phyloP scores from a whole-genome alignment of 2,888 invertebrate species.

The Cephus spinipes region DNA sequence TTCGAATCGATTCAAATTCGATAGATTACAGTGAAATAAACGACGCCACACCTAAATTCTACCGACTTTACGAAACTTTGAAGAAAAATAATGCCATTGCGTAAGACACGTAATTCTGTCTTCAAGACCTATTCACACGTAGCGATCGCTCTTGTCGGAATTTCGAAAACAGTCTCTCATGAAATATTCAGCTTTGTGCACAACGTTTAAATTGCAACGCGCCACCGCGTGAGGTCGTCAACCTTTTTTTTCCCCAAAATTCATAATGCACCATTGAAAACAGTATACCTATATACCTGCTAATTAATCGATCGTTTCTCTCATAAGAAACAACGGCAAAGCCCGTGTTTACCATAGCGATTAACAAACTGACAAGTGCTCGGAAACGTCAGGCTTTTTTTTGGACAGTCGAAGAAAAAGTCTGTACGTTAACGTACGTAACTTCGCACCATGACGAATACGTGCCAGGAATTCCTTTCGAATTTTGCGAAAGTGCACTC shows the following conservation, averaged over 20 bases:
- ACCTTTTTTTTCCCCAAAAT: neutral
- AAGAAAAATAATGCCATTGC: neutral
- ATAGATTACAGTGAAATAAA: neutral
- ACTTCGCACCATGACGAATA: neutral
- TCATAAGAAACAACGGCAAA: neutral
- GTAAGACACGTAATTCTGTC: too few species aligned
- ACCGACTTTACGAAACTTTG: neutral
- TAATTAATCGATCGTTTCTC: neutral
- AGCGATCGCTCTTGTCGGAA: neutral
- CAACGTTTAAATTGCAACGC: neutral
- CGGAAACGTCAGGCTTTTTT: neutral
- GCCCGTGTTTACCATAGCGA: neutral
- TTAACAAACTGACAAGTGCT: neutral
- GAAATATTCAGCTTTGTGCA: neutral
- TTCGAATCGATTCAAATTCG: neutral
- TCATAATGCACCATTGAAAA: neutral
- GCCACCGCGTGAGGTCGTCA: neutral
- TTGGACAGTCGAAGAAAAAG: neutral
- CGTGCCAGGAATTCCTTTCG: neutral
- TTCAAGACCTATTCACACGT: neutral
- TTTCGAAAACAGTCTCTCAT: neutral
- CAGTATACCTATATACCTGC: neutral
- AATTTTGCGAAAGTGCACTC: slow-evolving; percentile 1
- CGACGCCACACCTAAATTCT: neutral
- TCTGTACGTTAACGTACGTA: neutral